Evolutionary conservation across 2,888 invertebrate species (phyloP), one percentile per base, ranked within the genome.

Genomic region (Eupithecia exiguata): DNA sequence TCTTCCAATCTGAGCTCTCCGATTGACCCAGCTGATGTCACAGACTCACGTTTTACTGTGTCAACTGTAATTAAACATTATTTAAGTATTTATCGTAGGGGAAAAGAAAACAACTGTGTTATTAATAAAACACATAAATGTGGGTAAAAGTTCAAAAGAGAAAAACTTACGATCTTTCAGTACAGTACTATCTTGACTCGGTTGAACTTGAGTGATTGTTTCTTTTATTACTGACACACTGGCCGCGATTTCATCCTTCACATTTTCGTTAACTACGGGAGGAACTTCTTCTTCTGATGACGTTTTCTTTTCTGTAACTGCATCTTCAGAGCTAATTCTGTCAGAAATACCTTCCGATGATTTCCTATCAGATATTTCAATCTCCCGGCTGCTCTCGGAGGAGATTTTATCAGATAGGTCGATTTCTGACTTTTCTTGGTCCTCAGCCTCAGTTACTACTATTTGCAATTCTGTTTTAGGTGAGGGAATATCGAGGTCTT

Each of bases 291-390:
- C 94, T 83, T 95, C 95, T 2, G 94, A 94, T 10, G 94, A 94
- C 9, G 94, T 92, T 75, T 95, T 94, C 79, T 94, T 95, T 75
- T 94, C 94, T 10, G 95, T 95, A 0, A 94, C 95, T 21, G 92
- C 95, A 79, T 94, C 94, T 87, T 95, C 95, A 16, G 94, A 95
- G 77, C 94, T 94, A 30, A 95, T 94, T 76, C 87, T 92, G 70
- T 94, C 95, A 43, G 95, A 95, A 75, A 94, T 88, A n/a, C 93
- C 94, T 81, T 94, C 94, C 2, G 95, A 95, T 62, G 94, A 94
- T 81, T 95, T 95, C 58, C 90, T 84, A 46, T 95, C 95, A 10
- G 95, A 95, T 14, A 95, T 91, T 87, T 95, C 95, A 61, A 95
- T 86, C 84, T 95, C 95, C 65, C 94, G 85, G 75, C 95, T 95